Evolutionary conservation across 2,113 vertebrate species (phyloP).

Genomic region (Phalacrocorax brasilianus): DNA sequence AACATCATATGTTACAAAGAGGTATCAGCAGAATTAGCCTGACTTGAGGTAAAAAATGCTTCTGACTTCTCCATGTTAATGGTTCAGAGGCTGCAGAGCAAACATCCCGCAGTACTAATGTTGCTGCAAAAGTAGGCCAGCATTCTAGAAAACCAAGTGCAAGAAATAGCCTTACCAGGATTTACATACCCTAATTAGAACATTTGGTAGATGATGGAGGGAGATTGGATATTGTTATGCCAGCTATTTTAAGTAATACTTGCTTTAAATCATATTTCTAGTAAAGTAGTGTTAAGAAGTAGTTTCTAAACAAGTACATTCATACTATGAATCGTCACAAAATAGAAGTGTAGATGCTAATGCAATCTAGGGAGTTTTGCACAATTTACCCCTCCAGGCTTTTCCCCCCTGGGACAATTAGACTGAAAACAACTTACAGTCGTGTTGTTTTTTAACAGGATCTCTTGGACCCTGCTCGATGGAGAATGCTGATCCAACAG

Average conservation of each 20-base stretch:
- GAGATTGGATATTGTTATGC: neutral
- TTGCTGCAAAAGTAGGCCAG: neutral
- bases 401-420: neutral
- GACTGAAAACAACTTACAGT: neutral
- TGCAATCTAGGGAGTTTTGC: neutral
- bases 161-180: neutral
- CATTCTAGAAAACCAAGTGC: neutral
- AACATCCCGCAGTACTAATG: neutral
- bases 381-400: neutral
- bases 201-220: too few relatives aligned
- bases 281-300: neutral
- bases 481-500: conserved; percentile 99
- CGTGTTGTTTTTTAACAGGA: conserved; percentile 78
- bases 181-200: neutral
- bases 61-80: neutral
- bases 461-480: conserved; percentile 96
- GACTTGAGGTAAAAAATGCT: neutral
- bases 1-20: neutral
- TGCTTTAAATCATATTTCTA: neutral
- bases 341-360: too few relatives aligned
- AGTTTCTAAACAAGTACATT: neutral
- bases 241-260: neutral
- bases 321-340: too few relatives aligned
- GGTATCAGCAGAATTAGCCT: neutral
- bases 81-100: neutral